These are phyloP conservation scores for Dasysyrphus tricinctus DNA, from an alignment of 2,888 invertebrate species.

Conservation along the genomic window DNA sequence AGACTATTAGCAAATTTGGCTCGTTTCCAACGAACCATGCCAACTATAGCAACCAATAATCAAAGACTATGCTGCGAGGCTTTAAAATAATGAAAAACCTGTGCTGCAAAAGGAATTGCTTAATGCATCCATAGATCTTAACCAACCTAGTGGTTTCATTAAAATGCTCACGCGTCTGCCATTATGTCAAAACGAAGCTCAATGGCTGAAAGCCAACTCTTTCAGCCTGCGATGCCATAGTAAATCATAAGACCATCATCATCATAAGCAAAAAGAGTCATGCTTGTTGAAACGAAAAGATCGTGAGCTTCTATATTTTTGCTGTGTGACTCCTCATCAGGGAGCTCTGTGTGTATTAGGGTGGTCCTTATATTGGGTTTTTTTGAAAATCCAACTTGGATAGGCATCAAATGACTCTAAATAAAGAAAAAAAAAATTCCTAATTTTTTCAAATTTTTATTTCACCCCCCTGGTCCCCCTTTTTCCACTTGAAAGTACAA, in stretches of 20 bases:
- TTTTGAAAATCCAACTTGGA: no score
- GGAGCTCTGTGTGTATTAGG: neutral
- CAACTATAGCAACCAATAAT: constrained; percentile 37
- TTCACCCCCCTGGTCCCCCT: no score
- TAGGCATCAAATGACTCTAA: no score
- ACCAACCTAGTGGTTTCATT: constrained; percentile 42
- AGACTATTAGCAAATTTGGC: constrained; percentile 44
- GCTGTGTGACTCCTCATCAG: constrained; percentile 1
- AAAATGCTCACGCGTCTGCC: constrained; percentile 59
- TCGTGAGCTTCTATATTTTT: constrained; percentile 24
- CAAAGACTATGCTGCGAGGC: constrained; percentile 7
- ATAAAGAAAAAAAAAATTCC: no score
- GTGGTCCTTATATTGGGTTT: no score
- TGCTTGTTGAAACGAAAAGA: constrained; percentile 16
- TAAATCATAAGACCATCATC: constrained; percentile 38
- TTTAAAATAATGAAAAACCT: constrained; percentile 25
- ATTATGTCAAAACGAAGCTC: constrained; percentile 51
- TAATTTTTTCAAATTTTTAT: no score
- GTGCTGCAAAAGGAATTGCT: constrained; percentile 21
- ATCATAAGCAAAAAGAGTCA: constrained; percentile 3
- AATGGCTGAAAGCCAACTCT: neutral
- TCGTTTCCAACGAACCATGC: constrained; percentile 14
- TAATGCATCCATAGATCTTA: constrained; percentile 50
- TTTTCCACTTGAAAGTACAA: no score
- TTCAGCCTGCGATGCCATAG: neutral